Percentiles rank a stretch among this genome's conserved stretches.
phyloP scores from a whole-genome alignment of 1,140 invertebrate species.

The Atta texana region DNA sequence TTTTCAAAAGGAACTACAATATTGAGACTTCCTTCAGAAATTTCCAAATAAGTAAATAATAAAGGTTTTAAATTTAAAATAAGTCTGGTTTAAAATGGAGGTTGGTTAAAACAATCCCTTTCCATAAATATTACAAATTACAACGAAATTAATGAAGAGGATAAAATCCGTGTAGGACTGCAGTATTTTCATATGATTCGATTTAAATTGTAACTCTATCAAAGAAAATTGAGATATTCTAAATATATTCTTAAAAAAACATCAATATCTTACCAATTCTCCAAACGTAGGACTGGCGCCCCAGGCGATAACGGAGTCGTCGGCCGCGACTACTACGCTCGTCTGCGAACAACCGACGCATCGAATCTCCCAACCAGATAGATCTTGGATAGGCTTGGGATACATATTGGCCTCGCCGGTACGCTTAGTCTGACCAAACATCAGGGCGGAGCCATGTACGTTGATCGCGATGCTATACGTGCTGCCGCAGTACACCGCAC shows the following conservation, averaged over 20 bases:
- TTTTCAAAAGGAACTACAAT: background rate
- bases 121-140: background rate
- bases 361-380: conserved; percentile 96
- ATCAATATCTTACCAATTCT: conserved; percentile 90
- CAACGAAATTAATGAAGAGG: background rate
- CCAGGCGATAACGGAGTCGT: conserved; percentile 96
- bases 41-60: background rate
- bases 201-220: background rate
- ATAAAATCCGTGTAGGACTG: background rate
- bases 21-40: background rate
- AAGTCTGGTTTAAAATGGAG: background rate
- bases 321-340: conserved; percentile 95
- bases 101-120: background rate
- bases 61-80: background rate
- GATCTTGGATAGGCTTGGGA: conserved; percentile 96
- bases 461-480: conserved; percentile 94
- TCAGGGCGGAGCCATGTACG: conserved; percentile 92
- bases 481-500: conserved; percentile 93
- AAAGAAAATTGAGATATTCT: background rate
- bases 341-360: conserved; percentile 93
- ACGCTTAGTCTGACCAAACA: conserved; percentile 96
- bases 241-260: background rate
- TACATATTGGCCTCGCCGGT: conserved; percentile 98
- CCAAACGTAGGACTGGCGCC: conserved; percentile 96
- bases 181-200: background rate